These are phyloP conservation scores for Eretmochelys imbricata DNA, from an alignment of 2,113 vertebrate species.

Conservation along the genomic window DNA sequence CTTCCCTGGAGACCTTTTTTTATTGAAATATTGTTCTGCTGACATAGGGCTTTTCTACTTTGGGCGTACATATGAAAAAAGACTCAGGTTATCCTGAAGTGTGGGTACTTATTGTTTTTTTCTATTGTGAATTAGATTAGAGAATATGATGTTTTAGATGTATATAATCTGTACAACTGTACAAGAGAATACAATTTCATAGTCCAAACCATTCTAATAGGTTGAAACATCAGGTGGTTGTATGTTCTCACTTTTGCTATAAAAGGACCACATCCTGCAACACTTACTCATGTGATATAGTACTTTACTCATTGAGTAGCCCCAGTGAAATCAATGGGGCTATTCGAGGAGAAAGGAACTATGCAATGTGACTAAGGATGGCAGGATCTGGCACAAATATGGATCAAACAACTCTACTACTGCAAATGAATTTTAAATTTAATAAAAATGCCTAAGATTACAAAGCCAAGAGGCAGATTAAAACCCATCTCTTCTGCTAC, in stretches of 20 bases:
- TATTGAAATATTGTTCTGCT: not conserved
- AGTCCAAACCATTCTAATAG: not conserved
- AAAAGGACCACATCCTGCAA: not conserved
- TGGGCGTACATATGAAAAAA: not conserved
- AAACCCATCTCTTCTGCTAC: not conserved
- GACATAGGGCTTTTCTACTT: not conserved
- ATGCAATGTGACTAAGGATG: not conserved
- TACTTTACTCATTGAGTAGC: not conserved
- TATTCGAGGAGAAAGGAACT: not conserved
- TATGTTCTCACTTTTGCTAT: not conserved
- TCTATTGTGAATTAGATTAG: not conserved
- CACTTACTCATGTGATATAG: not conserved
- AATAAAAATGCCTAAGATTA: not conserved
- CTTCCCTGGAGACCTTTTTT: not conserved
- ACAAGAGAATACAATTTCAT: not conserved
- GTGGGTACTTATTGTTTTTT: not conserved
- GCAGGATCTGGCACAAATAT: not conserved
- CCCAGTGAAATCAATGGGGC: accelerated
- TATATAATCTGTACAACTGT: not conserved
- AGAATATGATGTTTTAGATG: not conserved
- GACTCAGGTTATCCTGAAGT: not conserved
- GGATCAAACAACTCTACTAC: not conserved
- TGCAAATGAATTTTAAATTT: not conserved
- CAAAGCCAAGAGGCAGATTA: not conserved
- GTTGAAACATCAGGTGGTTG: not conserved